phyloP scores from a whole-genome alignment of 2,113 vertebrate genomes.

The Cephalopterus ornatus region DNA sequence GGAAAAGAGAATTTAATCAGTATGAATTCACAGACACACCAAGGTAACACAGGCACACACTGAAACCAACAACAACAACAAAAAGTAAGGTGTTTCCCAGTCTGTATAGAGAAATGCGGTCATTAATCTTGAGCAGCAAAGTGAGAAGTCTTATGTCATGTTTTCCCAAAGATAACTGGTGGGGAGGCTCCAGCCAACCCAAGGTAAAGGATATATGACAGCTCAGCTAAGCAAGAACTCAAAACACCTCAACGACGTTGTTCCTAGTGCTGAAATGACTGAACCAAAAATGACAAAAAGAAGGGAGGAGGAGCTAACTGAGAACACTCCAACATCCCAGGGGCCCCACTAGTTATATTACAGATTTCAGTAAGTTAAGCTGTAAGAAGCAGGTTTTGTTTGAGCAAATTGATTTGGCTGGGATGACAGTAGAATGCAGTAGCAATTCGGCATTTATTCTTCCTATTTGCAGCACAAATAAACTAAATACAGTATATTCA shows the following conservation, averaged over 20 bases:
- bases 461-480: neutral
- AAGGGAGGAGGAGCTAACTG: neutral
- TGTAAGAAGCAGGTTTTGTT: neutral
- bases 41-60: neutral
- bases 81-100: neutral
- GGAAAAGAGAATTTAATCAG: neutral
- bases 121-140: neutral
- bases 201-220: neutral
- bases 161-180: neutral
- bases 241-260: fast-evolving
- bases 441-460: neutral
- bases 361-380: neutral
- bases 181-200: neutral
- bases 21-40: neutral
- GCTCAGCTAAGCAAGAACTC: neutral
- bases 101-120: neutral
- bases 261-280: neutral
- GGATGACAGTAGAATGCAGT: neutral
- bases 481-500: neutral
- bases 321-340: neutral
- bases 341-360: neutral
- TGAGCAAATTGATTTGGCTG: neutral
- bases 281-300: neutral
- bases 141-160: neutral
- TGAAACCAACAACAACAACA: neutral